A percentile compares a stretch with the other conserved stretches of the same genome.
Conservation (phyloP, 2,113 vertebrate genomes). For the Barnardius zonarius region DNA sequence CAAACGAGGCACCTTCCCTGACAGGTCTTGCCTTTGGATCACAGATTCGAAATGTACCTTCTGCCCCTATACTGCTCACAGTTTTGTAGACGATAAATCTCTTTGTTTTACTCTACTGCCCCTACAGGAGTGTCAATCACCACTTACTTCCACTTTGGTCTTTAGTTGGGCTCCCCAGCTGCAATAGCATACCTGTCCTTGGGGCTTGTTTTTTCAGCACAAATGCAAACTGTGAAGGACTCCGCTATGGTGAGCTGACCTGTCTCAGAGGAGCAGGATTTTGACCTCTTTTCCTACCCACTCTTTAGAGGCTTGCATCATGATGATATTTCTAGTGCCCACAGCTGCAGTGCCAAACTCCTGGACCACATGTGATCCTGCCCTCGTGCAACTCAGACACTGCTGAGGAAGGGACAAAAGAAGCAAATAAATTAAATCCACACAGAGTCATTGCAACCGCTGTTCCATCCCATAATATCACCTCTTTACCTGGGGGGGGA, state of each 20-base stretch:
- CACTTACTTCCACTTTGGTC: not conserved
- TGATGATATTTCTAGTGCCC: not conserved
- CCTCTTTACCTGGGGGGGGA: not conserved
- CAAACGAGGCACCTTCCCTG: not conserved
- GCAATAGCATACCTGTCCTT: not conserved
- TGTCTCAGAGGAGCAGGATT: not conserved
- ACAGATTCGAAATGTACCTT: not conserved
- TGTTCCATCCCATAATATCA: not conserved
- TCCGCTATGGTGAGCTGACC: not conserved
- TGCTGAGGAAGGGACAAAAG: not conserved
- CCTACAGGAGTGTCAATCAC: not conserved
- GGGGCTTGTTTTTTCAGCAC: not conserved
- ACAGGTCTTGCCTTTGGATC: not conserved
- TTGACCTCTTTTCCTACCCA: not conserved
- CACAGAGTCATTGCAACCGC: accelerated
- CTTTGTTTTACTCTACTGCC: not conserved
- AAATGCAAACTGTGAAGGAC: not conserved
- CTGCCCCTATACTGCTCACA: not conserved
- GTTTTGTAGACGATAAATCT: not conserved
- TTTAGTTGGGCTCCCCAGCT: not conserved
- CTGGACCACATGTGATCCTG: not conserved
- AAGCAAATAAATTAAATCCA: not conserved
- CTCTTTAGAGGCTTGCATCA: not conserved
- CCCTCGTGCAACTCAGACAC: not conserved
- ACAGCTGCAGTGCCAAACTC: not conserved